A percentile compares a stretch with the other conserved stretches of the same genome.
phyloP scores from a whole-genome alignment of 92 coral and sea anemone species.

The Phenganax marumi region DNA sequence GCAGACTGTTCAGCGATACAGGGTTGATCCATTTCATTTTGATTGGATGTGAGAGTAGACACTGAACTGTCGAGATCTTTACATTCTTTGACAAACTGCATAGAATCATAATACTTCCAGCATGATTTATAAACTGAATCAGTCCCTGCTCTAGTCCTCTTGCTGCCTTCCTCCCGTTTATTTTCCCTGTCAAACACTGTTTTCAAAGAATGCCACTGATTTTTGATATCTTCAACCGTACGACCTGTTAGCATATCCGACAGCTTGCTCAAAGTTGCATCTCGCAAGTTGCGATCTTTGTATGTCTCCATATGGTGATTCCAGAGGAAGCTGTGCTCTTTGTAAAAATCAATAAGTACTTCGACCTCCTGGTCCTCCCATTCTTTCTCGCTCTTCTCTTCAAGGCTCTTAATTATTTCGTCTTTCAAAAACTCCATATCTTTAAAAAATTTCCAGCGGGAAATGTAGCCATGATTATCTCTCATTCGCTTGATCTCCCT shows the following conservation, averaged over 20 bases:
- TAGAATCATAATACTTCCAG: slow-evolving; percentile 38
- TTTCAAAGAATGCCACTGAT: slow-evolving; percentile 55
- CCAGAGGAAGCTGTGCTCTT: slow-evolving; percentile 57
- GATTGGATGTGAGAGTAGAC: slow-evolving; percentile 19
- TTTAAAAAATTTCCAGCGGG: slow-evolving; percentile 51
- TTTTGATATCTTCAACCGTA: slow-evolving; percentile 50
- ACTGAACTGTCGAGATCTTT: slow-evolving; percentile 44
- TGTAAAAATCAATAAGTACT: slow-evolving; percentile 46
- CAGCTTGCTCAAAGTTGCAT: slow-evolving; percentile 37
- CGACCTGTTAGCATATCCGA: slow-evolving; percentile 39
- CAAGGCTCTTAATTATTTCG: slow-evolving; percentile 38
- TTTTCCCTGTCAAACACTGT: slow-evolving; percentile 55
- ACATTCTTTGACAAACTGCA: slow-evolving; percentile 45
- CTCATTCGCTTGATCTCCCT: slow-evolving; percentile 46
- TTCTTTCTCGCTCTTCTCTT: slow-evolving; percentile 39
- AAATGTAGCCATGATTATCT: slow-evolving; percentile 24
- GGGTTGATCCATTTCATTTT: slow-evolving; percentile 16
- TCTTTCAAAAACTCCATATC: slow-evolving; percentile 47
- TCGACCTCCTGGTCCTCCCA: slow-evolving; percentile 53
- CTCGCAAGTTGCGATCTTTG: slow-evolving; percentile 53
- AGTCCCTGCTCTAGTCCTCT: slow-evolving; percentile 49
- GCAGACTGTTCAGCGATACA: background rate
- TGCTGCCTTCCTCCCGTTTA: slow-evolving; percentile 55
- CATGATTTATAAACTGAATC: slow-evolving; percentile 39
- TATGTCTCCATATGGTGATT: slow-evolving; percentile 50